Evolutionary conservation across 2,113 vertebrate genomes (phyloP).

Genomic region (Lophochroa leadbeateri): DNA sequence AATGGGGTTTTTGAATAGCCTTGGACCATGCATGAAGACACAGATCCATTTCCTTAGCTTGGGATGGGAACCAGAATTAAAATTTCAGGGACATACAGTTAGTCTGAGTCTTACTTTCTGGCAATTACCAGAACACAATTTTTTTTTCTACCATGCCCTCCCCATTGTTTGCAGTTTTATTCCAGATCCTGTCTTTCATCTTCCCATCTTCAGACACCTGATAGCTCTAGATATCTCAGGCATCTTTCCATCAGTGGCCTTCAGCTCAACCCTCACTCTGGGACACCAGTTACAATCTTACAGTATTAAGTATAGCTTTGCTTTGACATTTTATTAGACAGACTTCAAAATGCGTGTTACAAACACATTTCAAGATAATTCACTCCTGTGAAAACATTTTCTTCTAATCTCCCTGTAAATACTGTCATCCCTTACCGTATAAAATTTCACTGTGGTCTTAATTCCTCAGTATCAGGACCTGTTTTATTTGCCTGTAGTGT

Average conservation of each 20-base stretch:
- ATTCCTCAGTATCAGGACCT: neutral
- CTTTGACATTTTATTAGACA: neutral
- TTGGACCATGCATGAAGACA: neutral
- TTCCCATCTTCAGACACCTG: neutral
- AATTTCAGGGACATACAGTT: neutral
- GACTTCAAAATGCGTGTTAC: neutral
- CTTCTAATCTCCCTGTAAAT: neutral
- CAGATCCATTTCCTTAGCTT: neutral
- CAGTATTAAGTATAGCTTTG: neutral
- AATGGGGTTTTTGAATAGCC: neutral
- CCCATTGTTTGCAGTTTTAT: neutral
- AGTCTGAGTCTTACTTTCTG: neutral
- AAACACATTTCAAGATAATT: conserved; percentile 1
- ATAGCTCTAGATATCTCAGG: neutral
- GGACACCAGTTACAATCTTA: neutral
- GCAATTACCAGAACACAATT: neutral
- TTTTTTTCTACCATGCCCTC: neutral
- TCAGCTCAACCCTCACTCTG: neutral
- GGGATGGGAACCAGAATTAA: neutral
- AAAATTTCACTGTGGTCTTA: neutral
- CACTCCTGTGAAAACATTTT: neutral
- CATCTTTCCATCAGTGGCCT: neutral
- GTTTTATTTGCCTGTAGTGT: neutral
- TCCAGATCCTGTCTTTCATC: neutral
- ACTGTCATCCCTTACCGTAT: neutral